Base-by-base conservation (phyloP, 2,113 vertebrate species). In the Nansenia antarctica region DNA sequence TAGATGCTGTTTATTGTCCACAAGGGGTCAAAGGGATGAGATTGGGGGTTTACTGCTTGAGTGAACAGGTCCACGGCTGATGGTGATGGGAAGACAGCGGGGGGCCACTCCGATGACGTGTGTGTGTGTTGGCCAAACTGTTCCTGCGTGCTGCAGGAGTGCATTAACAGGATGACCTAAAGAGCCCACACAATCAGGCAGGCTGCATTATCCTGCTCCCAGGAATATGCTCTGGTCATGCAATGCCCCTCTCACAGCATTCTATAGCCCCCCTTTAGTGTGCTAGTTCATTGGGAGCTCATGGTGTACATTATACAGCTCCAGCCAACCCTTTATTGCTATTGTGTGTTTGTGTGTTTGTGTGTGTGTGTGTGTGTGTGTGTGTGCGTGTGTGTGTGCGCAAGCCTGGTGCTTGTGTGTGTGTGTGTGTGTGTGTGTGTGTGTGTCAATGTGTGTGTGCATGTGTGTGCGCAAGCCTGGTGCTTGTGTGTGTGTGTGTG, bases 1-100 rank as follows among this genome's bases (percentile, higher is more conserved):
- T 66, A 86, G 77, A 87, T 81, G 80, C 78, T 81, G 85, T 60
- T 72, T 78, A 82, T 85, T 83, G 84, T 84, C 69, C 70, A 1
- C 34, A 9, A 72, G 80, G 60, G 81, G 81, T 85, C 77, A 82
- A 72, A 59, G 72, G 74, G 78, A 67, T 59, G 77, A 83, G 84
- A 70, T 65, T 62, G 35, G 76, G 77, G 78, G 55, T 65, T 88
- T 85, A 81, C 78, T 91, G 83, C 85, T 78, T 88, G 87, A 89
- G 73, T 34, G 85, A 65, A 15, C 69, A 26, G 73, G 77, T 88
- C 84, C 82, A 83, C 52, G 5, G 66, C 73, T 88, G 87, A 91
- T 24, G 78, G 75, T 90, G 88, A 91, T 89, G 76, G 70, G 77
- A 85, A 72, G 70, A 3, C 86, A 87, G 87, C 82, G 42, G 88